Evolutionary conservation across 2,113 vertebrate species (phyloP).

Genomic region (Rhynchopsitta pachyrhyncha): DNA sequence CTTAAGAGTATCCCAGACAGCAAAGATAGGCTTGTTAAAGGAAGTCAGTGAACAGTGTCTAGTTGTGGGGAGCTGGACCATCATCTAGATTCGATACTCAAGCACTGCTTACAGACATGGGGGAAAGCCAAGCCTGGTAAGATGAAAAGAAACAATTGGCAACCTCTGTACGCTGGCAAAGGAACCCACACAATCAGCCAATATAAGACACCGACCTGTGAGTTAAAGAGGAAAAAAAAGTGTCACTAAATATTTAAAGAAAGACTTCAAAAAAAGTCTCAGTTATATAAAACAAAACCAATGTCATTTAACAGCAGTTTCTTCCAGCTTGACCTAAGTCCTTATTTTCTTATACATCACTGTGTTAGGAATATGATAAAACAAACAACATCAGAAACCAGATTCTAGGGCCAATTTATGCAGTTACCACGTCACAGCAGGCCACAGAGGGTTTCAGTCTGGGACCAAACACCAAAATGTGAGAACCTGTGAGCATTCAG

Average conservation of each 20-base stretch:
- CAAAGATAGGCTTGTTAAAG: not conserved
- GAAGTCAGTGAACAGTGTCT: not conserved
- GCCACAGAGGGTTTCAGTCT: not conserved
- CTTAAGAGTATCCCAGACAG: not conserved
- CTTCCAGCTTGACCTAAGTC: slow-evolving; percentile 5
- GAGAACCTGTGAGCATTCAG: not conserved
- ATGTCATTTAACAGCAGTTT: slow-evolving; percentile 2
- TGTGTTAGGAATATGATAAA: not conserved
- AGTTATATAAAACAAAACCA: not conserved
- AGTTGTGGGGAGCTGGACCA: not conserved
- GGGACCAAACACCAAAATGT: not conserved
- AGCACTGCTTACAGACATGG: not conserved
- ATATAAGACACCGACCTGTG: not conserved
- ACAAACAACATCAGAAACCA: not conserved
- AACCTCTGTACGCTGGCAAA: not conserved
- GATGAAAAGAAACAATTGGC: not conserved
- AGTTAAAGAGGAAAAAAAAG: not conserved
- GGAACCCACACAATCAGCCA: not conserved
- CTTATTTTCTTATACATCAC: not conserved
- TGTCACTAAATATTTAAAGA: slow-evolving; percentile 42
- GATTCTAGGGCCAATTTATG: not conserved
- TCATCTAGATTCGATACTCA: not conserved
- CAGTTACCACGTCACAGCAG: not conserved
- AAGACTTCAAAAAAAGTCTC: not conserved
- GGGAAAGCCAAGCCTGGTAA: not conserved